Base-by-base conservation (phyloP, 1,140 invertebrate genomes). In the Dreissena polymorpha region DNA sequence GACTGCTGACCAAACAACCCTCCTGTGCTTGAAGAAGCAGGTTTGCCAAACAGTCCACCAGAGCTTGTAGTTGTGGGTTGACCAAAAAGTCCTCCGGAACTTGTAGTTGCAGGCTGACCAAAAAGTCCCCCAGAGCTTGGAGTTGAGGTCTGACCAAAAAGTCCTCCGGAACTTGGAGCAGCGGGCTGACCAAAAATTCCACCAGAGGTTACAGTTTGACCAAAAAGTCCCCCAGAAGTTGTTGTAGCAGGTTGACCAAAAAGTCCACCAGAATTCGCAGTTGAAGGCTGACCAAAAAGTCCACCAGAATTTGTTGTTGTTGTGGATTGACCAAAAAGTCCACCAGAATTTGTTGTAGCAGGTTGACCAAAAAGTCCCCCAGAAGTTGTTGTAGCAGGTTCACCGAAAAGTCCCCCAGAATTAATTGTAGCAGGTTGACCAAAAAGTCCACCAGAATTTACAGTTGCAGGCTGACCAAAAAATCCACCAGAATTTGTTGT, bases 1-100 rank as follows among this genome's bases (percentile, higher is more conserved):
- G n/a, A 25, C 55, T 68, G 13, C 79, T 16, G 55, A 21, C 80
- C 84, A 86, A 84, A 84, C 63, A 84, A 7, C 0, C 76, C 72
- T 16, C 50, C 39, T 51, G 27, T 25, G 5, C 69, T n/a, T 12
- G 72, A 18, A 10, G 76, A 25, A 0, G 80, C 55, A 6, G 53
- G 55, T 71, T 83, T 70, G 3, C 84, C 84, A 84, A 87, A 84
- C 18, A 81, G 14, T n/a, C 77, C 68, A 25, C 23, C 23, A 68
- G 65, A 55, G 16, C 39, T 6, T 49, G 77, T 18, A 39, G 53
- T 67, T 8, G 76, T 3, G n/a, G 85, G 12, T 29, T 69, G 57
- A n/a, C 83, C 85, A 78, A 86, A 85, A 18, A 84, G 60, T 49
- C 86, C 71, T n/a, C 39, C 50, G 0, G 27, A 57, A 51, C 72